Evolutionary conservation across 2,797 vertebrate species (phyloP), one percentile per base, ranked within the genome.

Genomic region (Podarcis siculus): DNA sequence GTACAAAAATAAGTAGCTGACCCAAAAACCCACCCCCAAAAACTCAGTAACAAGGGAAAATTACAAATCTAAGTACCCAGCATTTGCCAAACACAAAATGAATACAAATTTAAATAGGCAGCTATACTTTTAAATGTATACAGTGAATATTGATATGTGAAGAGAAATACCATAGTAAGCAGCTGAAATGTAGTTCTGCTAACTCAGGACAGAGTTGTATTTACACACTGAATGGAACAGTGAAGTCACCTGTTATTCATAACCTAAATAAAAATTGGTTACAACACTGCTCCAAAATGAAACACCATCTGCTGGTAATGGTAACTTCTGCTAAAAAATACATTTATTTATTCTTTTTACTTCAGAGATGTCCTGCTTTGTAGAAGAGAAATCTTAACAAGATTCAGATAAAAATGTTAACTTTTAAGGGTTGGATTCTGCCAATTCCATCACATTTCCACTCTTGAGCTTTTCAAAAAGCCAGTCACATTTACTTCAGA

Each of bases 1-100:
- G 97, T 98, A 98, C 97, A 98, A 96, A 94, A 94, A 95, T 91
- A 92, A 95, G 96, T 92, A 93, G 81, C 90, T 1, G 87, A 96
- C 96, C 93, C 92, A 92, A 85, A 87, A 88, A 39, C 39, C 72
- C 35, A 58, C 8, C 27, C 55, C 42, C n/a, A 88, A 86, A 85
- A 93, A 95, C 95, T 96, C 91, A 95, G 95, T 92, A 96, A 95
- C 94, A 92, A 93, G 92, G 93, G 94, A 89, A 96, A 95, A 91
- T 86, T 84, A 96, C 94, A 96, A 96, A 91, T 90, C 91, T 94
- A 95, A 93, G 94, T 95, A 96, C 94, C 93, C 95, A 95, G 94
- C 94, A 94, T 93, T 55, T 12, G 1, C 93, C 94, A 94, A 94
- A 95, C 91, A 92, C 91, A 91, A 95, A 93, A 91, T 86, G 92